Base-by-base conservation (phyloP, 2,113 vertebrate species). In the Aptenodytes forsteri region DNA sequence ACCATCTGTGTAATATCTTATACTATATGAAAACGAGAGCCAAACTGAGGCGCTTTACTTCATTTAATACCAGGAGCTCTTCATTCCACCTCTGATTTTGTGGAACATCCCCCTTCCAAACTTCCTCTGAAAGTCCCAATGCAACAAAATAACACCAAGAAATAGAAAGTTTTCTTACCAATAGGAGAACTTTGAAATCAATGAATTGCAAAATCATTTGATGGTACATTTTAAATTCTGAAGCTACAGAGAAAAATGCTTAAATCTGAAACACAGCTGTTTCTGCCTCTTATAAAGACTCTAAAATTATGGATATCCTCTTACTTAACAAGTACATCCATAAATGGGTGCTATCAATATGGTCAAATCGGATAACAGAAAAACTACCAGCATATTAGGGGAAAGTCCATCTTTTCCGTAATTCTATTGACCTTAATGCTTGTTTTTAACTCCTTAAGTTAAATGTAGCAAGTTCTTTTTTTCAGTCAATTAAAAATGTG, bases 1-100 rank as follows among this genome's bases (percentile, higher is more conserved):
- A 81, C 98, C 98, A 97, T 98, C 98, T 98, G 93, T 95, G 95
- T 92, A 95, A 66, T 86, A 95, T 95, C 98, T 98, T 73, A 80
- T 3, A 13, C 61, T 56, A 11, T 10, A 50, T 13, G 87, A 97
- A 98, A 98, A 90, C 2, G 1, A 50, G 30, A 98, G 97, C 89
- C 97, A 97, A 97, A 94, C 71, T 55, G 67, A 95, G 95, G 87
- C 42, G 18, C 86, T 96, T 96, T 95, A 77, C 80, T 96, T 96
- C 92, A 59, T 70, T 88, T 89, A 73, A 66, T 38, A 95, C 75
- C 83, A 96, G 95, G 77, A 97, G 64, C 76, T 96, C 94, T 92
- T 89, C 89, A 84, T 84, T 97, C 78, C 89, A 82, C 88, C 95
- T 96, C 94, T 80, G 91, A 97, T 96, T 96, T 69, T 90, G 32